These are phyloP conservation scores for Malthinus flaveolus DNA, from an alignment of 2,888 invertebrate genomes.

Conservation along the genomic window DNA sequence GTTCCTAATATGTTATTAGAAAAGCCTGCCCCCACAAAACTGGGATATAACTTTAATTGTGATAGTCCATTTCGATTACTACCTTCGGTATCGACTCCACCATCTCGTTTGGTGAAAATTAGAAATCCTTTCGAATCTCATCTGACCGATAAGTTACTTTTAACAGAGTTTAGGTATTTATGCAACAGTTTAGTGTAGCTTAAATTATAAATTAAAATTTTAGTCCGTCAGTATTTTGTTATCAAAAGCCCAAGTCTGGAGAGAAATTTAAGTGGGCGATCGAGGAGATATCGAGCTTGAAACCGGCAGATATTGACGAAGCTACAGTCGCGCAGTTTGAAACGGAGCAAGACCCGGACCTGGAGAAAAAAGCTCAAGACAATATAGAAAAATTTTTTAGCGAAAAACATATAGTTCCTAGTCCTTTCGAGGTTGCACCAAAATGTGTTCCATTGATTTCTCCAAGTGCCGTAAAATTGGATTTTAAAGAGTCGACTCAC, in stretches of 20 bases:
- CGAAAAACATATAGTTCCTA: conserved; percentile 52
- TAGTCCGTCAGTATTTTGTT: conserved; percentile 53
- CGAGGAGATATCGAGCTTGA: conserved; percentile 68
- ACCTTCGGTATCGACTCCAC: conserved; percentile 59
- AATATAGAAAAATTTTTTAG: conserved; percentile 63
- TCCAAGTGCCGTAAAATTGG: conserved; percentile 19
- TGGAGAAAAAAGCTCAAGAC: conserved; percentile 68
- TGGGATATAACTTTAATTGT: conserved; percentile 29
- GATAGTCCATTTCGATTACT: conserved; percentile 52
- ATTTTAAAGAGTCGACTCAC: conserved; percentile 5
- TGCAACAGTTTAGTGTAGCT: neutral
- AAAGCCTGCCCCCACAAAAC: conserved; percentile 27
- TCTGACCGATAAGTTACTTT: conserved; percentile 66
- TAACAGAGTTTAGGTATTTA: conserved; percentile 69
- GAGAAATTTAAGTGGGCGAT: conserved; percentile 70
- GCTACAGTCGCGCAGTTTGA: conserved; percentile 64
- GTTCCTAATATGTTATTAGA: conserved; percentile 20
- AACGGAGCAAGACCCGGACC: conserved; percentile 65
- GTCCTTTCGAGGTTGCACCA: conserved; percentile 44
- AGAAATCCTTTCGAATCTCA: conserved; percentile 72
- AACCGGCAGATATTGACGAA: conserved; percentile 71
- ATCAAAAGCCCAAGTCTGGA: conserved; percentile 51
- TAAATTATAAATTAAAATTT: conserved; percentile 21
- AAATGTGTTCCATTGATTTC: conserved; percentile 28
- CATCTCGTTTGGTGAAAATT: conserved; percentile 61